Base-by-base conservation (phyloP, 2,888 invertebrate species). In the Tachystola acroxantha region DNA sequence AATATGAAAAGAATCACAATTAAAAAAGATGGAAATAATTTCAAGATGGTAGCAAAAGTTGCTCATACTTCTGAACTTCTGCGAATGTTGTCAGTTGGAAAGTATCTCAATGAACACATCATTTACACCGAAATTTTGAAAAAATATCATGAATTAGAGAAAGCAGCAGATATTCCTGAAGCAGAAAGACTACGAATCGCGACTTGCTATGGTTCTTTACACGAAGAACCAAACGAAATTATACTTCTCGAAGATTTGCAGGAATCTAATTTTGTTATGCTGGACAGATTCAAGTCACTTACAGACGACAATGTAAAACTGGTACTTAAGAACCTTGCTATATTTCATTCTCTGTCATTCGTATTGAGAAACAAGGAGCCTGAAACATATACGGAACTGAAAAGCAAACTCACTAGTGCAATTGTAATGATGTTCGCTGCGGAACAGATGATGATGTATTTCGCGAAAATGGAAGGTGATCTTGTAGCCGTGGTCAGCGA, bases 211-310 rank as follows among this genome's bases (percentile, higher is more conserved):
- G 69, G 66, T n/a, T 41, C 46, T 3, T 39, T 43, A 1, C 29
- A 32, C 0, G 59, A 61, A 37, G 41, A 42, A 10, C 53, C 53
- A 0, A 36, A 65, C 13, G 71, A 72, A 54, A 46, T 67, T 0
- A 53, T 72, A 10, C 37, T 69, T 9, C 38, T 72, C n/a, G 66
- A 69, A 50, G 72, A 72, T 42, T 41, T 72, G 4, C 49, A 34
- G 1, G 46, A 42, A 1, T 35, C 36, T 7, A 42, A 51, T 19
- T 65, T 49, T 37, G 28, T 37, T 7, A 64, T 66, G 50, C 26
- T 63, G 1, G 53, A 66, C 31, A 54, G 56, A 48, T 48, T 57
- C 10, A 27, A n/a, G 2, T 27, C 37, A 4, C 37, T 37, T 1
- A 20, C 10, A n/a, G 13, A 27, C 10, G 29, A 27, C 7, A 22